Base-by-base conservation (phyloP, 2,888 invertebrate genomes). In the Allophyes oxyacanthae region DNA sequence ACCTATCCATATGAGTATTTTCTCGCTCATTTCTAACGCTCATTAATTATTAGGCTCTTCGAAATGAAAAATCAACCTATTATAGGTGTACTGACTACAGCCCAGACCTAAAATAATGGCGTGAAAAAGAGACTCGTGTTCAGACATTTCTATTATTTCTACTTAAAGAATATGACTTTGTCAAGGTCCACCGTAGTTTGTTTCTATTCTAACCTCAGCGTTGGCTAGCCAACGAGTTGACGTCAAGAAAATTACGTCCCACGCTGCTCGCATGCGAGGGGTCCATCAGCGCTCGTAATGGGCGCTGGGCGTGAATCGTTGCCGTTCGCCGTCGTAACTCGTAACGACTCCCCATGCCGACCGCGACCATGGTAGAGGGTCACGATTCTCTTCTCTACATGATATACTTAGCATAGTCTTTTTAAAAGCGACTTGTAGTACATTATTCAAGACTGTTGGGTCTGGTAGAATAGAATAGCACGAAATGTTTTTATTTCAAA, bases 241-340 rank as follows among this genome's bases (percentile, higher is more conserved):
- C 63, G 45, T 57, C 68, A 66, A 26, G 41, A 63, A 36, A 36
- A 49, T 45, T 41, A 57, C 57, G 41, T 49, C 32, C 20, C 44
- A 67, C 44, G 48, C 28, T 25, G 52, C 14, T 63, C 41, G 58
- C 65, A 66, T 66, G 65, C 52, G 68, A 66, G 68, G 57, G 57
- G 41, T 57, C 68, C 48, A 66, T 66, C 57, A 67, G 49, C 57
- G 14, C 57, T 36, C 30, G 49, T 66, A 68, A 66, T 63, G 49
- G 41, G 49, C 63, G 41, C 45, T 57, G 68, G 58, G 64, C 63
- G 65, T 68, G 52, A 63, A 50, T 68, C 68, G 68, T 38, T 40
- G 32, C 63, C 44, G 48, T 52, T 63, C 20, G 20, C 20, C 20
- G 20, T 20, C 20, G 4, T 20, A 45, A 55, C 30, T 61, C 52